Percentiles rank a stretch among this genome's conserved stretches.
Conservation (phyloP, 1,140 invertebrate genomes). For the Pseudomyrmex dendroicus region DNA sequence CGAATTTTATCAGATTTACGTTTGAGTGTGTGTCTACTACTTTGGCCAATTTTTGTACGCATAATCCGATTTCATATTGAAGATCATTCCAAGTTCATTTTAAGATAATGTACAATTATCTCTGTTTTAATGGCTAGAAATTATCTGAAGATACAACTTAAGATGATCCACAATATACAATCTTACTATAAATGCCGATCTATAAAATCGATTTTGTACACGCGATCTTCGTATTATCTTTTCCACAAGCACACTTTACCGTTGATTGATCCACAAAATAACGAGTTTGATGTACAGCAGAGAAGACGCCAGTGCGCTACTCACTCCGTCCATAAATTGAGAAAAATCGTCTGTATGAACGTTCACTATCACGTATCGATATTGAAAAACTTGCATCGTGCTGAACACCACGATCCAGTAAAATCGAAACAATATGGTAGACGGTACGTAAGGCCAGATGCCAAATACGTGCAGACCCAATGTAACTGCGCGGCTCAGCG, state of each 20-base stretch:
- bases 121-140: too few relatives aligned
- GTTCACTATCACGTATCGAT: constrained; percentile 35
- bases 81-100: too few relatives aligned
- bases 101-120: too few relatives aligned
- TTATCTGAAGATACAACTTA: too few relatives aligned
- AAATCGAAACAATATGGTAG: not conserved
- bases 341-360: not conserved
- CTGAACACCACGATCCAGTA: not conserved
- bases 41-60: too few relatives aligned
- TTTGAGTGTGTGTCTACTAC: too few relatives aligned
- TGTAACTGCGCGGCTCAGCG: constrained; percentile 17
- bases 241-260: constrained; percentile 27
- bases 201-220: too few relatives aligned
- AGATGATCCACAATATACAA: too few relatives aligned
- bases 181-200: too few relatives aligned
- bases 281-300: constrained; percentile 52
- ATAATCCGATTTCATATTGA: too few relatives aligned
- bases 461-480: constrained; percentile 18
- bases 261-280: constrained; percentile 54
- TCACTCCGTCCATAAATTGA: constrained; percentile 55
- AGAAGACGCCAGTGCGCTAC: constrained; percentile 35
- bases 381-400: constrained; percentile 36
- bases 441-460: constrained; percentile 35
- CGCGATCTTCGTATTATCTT: too few relatives aligned
- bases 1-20: too few relatives aligned